These are phyloP conservation scores for Autographa pulchrina DNA, from an alignment of 2,888 invertebrate species.

Conservation along the genomic window DNA sequence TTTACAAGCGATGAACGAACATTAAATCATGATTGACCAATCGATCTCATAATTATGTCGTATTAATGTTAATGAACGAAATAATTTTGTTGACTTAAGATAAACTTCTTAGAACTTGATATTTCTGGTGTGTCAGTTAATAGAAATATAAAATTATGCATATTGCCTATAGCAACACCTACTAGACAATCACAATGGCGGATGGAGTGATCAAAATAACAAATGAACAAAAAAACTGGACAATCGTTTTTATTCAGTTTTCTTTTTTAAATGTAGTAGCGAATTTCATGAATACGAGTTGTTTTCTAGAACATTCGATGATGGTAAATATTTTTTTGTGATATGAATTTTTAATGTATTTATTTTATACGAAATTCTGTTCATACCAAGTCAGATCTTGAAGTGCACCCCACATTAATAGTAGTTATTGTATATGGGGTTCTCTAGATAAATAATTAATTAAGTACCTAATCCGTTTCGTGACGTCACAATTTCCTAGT, in stretches of 20 bases:
- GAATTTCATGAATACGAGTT: background rate
- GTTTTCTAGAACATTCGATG: background rate
- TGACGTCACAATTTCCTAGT: background rate
- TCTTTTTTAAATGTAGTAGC: background rate
- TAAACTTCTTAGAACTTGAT: constrained; percentile 41
- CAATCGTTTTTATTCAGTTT: constrained; percentile 17
- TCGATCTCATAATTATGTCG: constrained; percentile 34
- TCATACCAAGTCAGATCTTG: no score
- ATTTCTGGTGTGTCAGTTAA: constrained; percentile 52
- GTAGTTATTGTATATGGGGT: background rate
- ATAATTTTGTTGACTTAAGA: constrained; percentile 36
- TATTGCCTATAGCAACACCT: constrained; percentile 67
- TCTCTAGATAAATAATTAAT: background rate
- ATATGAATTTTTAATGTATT: background rate
- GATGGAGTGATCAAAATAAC: constrained; percentile 60
- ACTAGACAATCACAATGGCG: constrained; percentile 57
- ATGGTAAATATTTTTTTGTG: background rate
- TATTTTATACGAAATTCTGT: no score
- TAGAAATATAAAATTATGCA: constrained; percentile 75
- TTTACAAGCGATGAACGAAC: constrained; percentile 15
- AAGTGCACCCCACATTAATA: no score
- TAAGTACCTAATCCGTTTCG: background rate
- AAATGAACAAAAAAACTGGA: constrained; percentile 47
- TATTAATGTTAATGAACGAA: constrained; percentile 44
- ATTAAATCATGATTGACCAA: constrained; percentile 30